Conservation (phyloP, 1,140 invertebrate species). For the Phenacoccus solenopsis region DNA sequence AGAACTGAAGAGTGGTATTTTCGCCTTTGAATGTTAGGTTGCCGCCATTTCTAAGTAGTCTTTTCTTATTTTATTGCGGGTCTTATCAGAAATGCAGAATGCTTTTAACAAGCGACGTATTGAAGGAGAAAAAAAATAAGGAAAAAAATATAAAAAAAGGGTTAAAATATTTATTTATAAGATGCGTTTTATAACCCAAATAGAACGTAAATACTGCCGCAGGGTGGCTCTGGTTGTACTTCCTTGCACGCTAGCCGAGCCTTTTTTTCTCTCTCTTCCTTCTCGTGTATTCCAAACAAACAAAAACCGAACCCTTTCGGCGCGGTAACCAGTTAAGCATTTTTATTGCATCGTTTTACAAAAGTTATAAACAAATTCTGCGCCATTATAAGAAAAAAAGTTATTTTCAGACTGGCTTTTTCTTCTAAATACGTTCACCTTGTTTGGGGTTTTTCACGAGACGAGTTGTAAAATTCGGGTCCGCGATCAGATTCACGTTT, state of each 20-base stretch:
- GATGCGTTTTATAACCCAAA: not conserved
- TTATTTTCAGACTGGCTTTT: not conserved
- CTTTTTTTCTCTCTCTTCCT: not conserved
- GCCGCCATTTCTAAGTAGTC: too few relatives aligned
- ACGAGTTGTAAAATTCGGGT: not conserved
- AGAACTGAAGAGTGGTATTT: too few relatives aligned
- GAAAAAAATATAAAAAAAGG: conserved; percentile 1
- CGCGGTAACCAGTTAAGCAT: not conserved
- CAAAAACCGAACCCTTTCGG: not conserved
- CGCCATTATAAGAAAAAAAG: not conserved
- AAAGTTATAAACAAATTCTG: not conserved
- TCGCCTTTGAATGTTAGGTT: too few relatives aligned
- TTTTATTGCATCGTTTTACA: conserved; percentile 2
- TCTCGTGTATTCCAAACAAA: conserved; percentile 3
- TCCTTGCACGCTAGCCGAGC: not conserved
- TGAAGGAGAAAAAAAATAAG: not conserved
- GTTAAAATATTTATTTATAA: not conserved
- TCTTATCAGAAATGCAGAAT: not conserved
- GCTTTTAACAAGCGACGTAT: not conserved
- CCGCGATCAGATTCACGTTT: not conserved
- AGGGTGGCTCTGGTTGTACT: not conserved
- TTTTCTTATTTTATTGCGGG: too few relatives aligned
- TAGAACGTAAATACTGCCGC: not conserved
- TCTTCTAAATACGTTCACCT: not conserved
- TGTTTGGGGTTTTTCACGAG: not conserved